Evolutionary conservation across 2,113 vertebrate genomes (phyloP).

Genomic region (Solea senegalensis): DNA sequence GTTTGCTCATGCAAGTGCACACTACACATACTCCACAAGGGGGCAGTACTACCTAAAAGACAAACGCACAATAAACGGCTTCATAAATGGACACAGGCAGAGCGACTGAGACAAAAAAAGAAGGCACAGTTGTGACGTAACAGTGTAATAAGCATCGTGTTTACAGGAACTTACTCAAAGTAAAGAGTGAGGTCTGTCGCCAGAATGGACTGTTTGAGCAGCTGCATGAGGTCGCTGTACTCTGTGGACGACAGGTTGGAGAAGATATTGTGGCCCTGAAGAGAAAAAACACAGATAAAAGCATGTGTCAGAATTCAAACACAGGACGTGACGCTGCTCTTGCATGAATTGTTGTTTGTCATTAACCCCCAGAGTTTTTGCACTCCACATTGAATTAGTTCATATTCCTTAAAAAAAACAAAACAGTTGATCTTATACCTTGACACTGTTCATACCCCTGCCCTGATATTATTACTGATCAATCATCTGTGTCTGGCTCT

Average conservation of each 20-base stretch:
- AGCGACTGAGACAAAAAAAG: neutral
- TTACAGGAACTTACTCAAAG: constrained; percentile 91
- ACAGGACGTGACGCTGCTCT: neutral
- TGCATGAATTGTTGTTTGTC: no score
- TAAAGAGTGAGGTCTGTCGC: constrained; percentile 98
- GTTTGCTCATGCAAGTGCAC: constrained; percentile 21
- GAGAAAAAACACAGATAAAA: constrained; percentile 44
- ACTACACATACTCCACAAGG: constrained; percentile 66
- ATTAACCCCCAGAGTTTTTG: no score
- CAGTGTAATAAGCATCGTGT: constrained; percentile 25
- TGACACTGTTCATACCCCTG: no score
- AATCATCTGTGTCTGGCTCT: no score
- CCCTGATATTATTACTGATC: no score
- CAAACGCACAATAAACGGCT: neutral
- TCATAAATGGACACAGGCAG: neutral
- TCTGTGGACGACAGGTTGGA: constrained; percentile 97
- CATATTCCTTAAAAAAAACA: no score
- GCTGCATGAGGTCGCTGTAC: constrained; percentile 98
- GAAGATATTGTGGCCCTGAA: constrained; percentile 99
- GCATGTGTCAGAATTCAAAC: constrained; percentile 9
- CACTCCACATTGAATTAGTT: no score
- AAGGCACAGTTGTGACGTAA: neutral
- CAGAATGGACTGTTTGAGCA: constrained; percentile 97
- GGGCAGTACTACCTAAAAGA: constrained; percentile 63
- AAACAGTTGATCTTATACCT: no score